Evolutionary conservation across 2,113 vertebrate species (phyloP).

Genomic region (Steatornis caripensis): DNA sequence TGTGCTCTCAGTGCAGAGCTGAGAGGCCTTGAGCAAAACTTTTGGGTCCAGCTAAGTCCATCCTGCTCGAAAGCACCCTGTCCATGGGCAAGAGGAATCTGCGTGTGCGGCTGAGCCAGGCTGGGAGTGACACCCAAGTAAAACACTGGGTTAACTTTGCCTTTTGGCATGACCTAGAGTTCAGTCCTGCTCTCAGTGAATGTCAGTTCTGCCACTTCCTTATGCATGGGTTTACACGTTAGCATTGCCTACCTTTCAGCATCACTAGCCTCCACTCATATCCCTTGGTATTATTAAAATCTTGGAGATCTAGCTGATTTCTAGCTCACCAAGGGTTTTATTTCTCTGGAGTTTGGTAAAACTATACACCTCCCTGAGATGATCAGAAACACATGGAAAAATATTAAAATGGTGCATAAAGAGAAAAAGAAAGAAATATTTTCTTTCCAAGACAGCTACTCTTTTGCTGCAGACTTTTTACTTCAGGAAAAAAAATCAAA

Average conservation of each 20-base stretch:
- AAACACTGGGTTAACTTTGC: not conserved
- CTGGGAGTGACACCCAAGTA: not conserved
- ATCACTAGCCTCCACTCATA: not conserved
- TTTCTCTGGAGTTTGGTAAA: conserved; percentile 1
- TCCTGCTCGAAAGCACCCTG: not conserved
- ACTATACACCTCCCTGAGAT: not conserved
- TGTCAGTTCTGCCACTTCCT: not conserved
- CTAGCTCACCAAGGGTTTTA: not conserved
- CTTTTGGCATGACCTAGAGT: not conserved
- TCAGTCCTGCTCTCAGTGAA: not conserved
- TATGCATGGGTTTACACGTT: not conserved
- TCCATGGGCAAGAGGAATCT: rapidly evolving
- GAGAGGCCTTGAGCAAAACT: not conserved
- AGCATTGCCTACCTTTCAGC: not conserved
- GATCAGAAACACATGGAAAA: conserved; percentile 49
- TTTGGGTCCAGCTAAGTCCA: not conserved
- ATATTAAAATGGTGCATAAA: conserved; percentile 1
- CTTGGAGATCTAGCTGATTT: not conserved
- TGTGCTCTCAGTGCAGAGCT: not conserved
- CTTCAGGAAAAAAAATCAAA: not conserved
- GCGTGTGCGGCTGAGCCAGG: not conserved
- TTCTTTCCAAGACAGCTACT: not conserved
- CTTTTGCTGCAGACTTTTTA: not conserved
- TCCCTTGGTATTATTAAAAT: not conserved
- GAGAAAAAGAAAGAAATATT: not conserved